Conservation (phyloP, 2,888 invertebrate species). For the Emmelina monodactyla region DNA sequence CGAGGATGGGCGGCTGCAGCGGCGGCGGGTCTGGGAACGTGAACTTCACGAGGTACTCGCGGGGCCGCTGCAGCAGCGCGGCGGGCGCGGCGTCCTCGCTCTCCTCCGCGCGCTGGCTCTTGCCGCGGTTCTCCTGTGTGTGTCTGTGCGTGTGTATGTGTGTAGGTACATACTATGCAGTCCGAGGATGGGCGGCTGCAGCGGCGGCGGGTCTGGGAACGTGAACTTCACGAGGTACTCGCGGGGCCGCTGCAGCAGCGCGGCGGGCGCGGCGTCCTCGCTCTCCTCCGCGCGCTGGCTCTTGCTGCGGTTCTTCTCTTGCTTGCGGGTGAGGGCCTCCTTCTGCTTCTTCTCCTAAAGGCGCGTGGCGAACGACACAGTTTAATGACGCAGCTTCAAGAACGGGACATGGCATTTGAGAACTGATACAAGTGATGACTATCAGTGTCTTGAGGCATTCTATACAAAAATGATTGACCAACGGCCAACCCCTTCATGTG, state of each 20-base stretch:
- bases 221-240: conserved; percentile 98
- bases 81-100: conserved; percentile 68
- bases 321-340: conserved; percentile 88
- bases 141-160: background rate
- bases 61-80: conserved; percentile 84
- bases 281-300: conserved; percentile 80
- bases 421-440: too few species aligned
- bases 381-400: too few species aligned
- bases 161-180: conserved; percentile 76
- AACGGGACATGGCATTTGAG: too few species aligned
- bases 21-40: conserved; percentile 97
- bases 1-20: conserved; percentile 95
- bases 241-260: conserved; percentile 83
- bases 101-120: conserved; percentile 81
- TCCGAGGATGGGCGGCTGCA: conserved; percentile 97
- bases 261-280: conserved; percentile 63
- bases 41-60: conserved; percentile 98
- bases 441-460: too few species aligned
- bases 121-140: conserved; percentile 85
- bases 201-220: conserved; percentile 95
- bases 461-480: too few species aligned
- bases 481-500: too few species aligned
- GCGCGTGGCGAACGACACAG: too few species aligned
- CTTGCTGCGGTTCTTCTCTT: conserved; percentile 89
- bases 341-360: conserved; percentile 89